Conservation (phyloP, 2,113 vertebrate genomes). For the Gymnogyps californianus region DNA sequence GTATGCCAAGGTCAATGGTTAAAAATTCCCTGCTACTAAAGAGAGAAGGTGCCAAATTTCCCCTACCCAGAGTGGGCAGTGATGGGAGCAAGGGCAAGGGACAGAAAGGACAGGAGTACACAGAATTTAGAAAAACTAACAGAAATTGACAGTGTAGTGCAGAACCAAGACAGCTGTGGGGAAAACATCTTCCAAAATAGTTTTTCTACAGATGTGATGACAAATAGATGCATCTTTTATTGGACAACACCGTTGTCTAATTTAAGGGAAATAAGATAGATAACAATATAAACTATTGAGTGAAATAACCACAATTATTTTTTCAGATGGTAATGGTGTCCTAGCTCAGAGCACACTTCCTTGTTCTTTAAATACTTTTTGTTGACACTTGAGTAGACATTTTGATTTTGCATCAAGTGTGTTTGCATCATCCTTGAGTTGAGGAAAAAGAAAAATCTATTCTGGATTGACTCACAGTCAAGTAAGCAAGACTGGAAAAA, state of each 20-base stretch:
- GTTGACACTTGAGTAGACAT: background rate
- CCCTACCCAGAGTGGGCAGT: background rate
- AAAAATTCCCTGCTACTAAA: background rate
- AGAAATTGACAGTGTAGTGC: background rate
- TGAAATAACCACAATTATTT: background rate
- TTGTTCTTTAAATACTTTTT: background rate
- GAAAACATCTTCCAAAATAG: background rate
- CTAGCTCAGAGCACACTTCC: background rate
- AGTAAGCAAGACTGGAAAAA: background rate
- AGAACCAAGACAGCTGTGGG: background rate
- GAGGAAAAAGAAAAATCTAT: background rate
- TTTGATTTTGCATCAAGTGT: background rate
- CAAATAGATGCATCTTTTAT: background rate
- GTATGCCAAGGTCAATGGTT: background rate
- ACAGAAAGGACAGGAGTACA: fast-evolving
- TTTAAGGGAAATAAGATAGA: background rate
- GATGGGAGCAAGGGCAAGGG: background rate
- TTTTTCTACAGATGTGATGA: background rate
- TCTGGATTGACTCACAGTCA: background rate
- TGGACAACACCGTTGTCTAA: background rate
- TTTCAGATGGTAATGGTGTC: background rate
- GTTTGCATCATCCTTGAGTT: background rate
- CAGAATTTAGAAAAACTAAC: background rate
- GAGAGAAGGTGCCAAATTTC: background rate
- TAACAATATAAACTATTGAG: background rate